Evolutionary conservation across 1,140 invertebrate genomes (phyloP).

Genomic region (Popillia japonica): DNA sequence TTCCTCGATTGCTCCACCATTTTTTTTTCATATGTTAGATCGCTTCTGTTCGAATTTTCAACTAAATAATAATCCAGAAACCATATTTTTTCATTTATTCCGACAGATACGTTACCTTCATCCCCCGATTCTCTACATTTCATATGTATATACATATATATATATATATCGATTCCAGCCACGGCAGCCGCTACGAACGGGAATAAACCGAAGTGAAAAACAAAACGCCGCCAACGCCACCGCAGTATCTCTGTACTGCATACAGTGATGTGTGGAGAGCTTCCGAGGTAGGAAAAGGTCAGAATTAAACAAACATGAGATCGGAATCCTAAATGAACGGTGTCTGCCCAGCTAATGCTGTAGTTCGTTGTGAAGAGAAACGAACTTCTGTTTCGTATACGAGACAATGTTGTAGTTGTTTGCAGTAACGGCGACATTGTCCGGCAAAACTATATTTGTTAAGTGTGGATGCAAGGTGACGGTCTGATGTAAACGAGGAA

Average conservation of each 20-base stretch:
- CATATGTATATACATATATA: no score
- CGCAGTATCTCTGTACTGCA: not conserved
- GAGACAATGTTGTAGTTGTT: not conserved
- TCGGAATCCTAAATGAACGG: slow-evolving; percentile 9
- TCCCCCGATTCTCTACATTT: no score
- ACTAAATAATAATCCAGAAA: not conserved
- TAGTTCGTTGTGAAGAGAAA: not conserved
- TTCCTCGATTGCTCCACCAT: no score
- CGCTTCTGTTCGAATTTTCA: not conserved
- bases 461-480: no score
- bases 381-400: not conserved
- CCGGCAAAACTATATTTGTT: no score
- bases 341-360: not conserved
- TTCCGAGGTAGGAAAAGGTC: not conserved
- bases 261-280: not conserved
- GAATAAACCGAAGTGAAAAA: not conserved
- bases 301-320: slow-evolving; percentile 4
- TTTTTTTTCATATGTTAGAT: not conserved
- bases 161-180: not conserved
- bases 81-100: not conserved
- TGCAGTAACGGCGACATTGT: not conserved
- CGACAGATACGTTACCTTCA: not conserved
- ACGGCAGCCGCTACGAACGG: not conserved
- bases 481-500: no score
- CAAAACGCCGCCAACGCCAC: not conserved